phyloP scores from a whole-genome alignment of 2,888 invertebrate genomes.

The Stegophylla sp. region DNA sequence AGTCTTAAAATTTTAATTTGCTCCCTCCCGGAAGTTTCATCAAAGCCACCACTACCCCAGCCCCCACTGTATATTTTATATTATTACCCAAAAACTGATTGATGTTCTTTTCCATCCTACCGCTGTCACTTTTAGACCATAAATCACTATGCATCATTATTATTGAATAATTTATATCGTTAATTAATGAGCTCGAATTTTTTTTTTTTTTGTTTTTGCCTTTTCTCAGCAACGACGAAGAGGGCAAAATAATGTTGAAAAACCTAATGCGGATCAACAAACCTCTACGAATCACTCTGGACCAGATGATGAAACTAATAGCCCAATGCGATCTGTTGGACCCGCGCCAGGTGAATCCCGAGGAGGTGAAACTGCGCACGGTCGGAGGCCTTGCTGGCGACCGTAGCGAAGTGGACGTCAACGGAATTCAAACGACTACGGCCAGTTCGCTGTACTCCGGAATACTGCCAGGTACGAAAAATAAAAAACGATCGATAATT shows the following conservation, averaged over 20 bases:
- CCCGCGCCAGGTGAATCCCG: slow-evolving; percentile 28
- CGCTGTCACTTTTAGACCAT: too few relatives aligned
- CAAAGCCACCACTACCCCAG: too few relatives aligned
- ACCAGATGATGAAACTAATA: slow-evolving; percentile 81
- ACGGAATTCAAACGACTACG: slow-evolving; percentile 24
- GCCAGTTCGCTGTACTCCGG: slow-evolving; percentile 73
- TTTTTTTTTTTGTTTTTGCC: too few relatives aligned
- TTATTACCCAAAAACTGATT: too few relatives aligned
- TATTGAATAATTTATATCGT: too few relatives aligned
- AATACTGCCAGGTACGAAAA: slow-evolving; percentile 80
- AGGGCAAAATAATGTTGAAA: slow-evolving; percentile 59
- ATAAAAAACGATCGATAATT: too few relatives aligned
- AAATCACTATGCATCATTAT: too few relatives aligned
- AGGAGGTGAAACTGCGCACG: slow-evolving; percentile 14
- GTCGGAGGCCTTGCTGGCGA: background rate
- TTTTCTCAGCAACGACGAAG: slow-evolving; percentile 60
- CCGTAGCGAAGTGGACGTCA: background rate
- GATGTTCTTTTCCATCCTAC: too few relatives aligned
- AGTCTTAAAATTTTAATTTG: too few relatives aligned
- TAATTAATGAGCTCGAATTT: too few relatives aligned
- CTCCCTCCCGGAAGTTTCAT: too few relatives aligned
- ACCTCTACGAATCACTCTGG: slow-evolving; percentile 64
- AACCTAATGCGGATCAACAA: slow-evolving; percentile 60
- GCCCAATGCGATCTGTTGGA: slow-evolving; percentile 78
- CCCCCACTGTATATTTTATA: too few relatives aligned